A percentile compares a stretch with the other conserved stretches of the same genome.
phyloP scores from a whole-genome alignment of 2,797 vertebrate genomes.

The Sarcophilus harrisii region DNA sequence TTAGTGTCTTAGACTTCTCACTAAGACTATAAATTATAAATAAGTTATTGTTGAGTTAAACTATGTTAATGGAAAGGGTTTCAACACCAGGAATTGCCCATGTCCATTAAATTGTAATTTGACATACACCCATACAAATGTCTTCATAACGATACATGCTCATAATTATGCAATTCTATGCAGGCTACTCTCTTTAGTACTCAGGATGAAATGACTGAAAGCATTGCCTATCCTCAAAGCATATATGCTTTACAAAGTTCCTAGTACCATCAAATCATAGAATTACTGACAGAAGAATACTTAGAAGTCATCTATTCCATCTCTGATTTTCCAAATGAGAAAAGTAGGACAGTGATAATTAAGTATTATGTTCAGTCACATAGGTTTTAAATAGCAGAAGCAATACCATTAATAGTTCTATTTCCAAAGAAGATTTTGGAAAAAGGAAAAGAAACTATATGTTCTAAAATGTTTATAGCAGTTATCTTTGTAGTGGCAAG shows the following conservation, averaged over 20 bases:
- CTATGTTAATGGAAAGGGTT: neutral
- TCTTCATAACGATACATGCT: neutral
- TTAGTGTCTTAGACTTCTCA: neutral
- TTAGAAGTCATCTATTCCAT: neutral
- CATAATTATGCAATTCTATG: neutral
- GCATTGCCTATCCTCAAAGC: neutral
- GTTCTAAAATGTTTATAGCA: neutral
- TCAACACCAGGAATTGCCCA: neutral
- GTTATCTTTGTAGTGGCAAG: too few species aligned
- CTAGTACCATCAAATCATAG: neutral
- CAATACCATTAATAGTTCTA: neutral
- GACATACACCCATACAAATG: neutral
- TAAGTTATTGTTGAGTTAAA: neutral
- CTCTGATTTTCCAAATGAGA: neutral
- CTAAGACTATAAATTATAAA: neutral
- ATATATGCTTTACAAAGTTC: neutral
- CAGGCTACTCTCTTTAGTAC: neutral
- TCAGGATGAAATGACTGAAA: neutral
- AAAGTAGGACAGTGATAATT: neutral
- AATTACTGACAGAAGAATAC: neutral
- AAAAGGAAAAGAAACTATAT: neutral
- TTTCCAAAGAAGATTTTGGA: neutral
- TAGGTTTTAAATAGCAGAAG: neutral
- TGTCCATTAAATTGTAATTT: neutral
- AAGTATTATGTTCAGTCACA: neutral